Conservation (phyloP, 2,113 vertebrate genomes). For the Oryzias javanicus region DNA sequence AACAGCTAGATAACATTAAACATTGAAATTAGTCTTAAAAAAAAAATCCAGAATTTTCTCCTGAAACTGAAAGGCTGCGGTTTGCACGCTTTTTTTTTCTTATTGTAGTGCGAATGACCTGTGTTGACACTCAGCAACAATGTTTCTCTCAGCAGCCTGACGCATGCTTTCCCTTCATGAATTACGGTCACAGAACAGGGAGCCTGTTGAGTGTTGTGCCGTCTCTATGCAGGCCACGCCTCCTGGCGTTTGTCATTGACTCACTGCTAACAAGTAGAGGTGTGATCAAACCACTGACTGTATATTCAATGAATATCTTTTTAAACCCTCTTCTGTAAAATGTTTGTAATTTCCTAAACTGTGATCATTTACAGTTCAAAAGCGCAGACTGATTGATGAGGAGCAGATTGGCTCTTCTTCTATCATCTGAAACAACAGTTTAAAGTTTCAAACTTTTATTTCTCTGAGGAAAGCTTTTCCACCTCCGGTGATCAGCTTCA, state of each 20-base stretch:
- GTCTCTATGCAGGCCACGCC: neutral
- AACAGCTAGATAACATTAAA: too few relatives aligned
- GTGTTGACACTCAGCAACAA: slow-evolving; percentile 13
- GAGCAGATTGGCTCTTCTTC: neutral
- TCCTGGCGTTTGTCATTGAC: slow-evolving; percentile 1
- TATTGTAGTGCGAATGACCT: slow-evolving; percentile 13
- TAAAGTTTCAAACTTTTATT: slow-evolving; percentile 46
- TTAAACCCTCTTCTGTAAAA: slow-evolving; percentile 1
- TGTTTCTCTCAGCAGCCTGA: slow-evolving; percentile 4
- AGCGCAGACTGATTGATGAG: neutral
- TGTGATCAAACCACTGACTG: slow-evolving; percentile 3
- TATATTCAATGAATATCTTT: too few relatives aligned
- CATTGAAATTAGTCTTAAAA: too few relatives aligned
- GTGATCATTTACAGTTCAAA: slow-evolving; percentile 1
- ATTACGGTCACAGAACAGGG: neutral
- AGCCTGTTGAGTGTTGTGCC: slow-evolving; percentile 6
- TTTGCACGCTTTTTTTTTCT: slow-evolving; percentile 5
- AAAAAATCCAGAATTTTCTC: too few relatives aligned
- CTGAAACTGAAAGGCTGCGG: slow-evolving; percentile 2
- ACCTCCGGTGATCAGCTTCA: slow-evolving; percentile 29
- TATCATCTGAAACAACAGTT: slow-evolving; percentile 33
- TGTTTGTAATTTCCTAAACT: neutral
- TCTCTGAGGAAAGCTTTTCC: slow-evolving; percentile 40
- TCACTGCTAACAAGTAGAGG: neutral
- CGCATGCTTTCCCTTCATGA: slow-evolving; percentile 9